Percentiles rank a stretch among this genome's conserved stretches.
phyloP scores from a whole-genome alignment of 2,888 invertebrate genomes.

The Drosophila niveifrons region DNA sequence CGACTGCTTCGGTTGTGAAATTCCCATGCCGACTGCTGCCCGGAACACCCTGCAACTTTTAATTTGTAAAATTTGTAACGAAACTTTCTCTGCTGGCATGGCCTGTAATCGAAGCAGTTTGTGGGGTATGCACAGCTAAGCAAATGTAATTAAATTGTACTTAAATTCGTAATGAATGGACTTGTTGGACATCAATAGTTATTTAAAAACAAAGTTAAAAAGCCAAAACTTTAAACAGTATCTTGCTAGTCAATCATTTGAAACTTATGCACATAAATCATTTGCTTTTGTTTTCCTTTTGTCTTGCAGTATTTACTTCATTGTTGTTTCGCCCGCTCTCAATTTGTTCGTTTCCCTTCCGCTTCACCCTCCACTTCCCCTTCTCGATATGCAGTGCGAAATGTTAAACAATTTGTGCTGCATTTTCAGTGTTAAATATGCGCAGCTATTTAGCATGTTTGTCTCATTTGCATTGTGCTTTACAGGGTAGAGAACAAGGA shows the following conservation, averaged over 20 bases:
- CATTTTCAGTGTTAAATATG: constrained; percentile 47
- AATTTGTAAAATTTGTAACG: constrained; percentile 77
- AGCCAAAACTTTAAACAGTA: neutral
- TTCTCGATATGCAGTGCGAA: constrained; percentile 28
- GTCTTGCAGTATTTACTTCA: constrained; percentile 43
- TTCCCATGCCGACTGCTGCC: constrained; percentile 29
- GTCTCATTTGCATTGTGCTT: constrained; percentile 11
- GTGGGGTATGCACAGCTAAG: neutral
- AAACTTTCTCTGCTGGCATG: constrained; percentile 52
- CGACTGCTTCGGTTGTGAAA: constrained; percentile 26
- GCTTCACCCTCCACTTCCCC: neutral
- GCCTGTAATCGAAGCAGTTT: constrained; percentile 21
- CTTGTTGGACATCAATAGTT: too few relatives aligned
- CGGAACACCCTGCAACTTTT: constrained; percentile 59
- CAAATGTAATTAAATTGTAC: neutral
- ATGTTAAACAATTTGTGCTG: constrained; percentile 50
- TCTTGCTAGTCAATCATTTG: neutral
- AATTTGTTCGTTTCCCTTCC: neutral
- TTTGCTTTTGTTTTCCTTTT: constrained; percentile 28
- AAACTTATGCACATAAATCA: constrained; percentile 16
- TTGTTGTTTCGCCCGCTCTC: constrained; percentile 20
- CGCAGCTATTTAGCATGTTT: constrained; percentile 54
- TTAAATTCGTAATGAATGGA: neutral
- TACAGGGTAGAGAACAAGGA: constrained; percentile 2
- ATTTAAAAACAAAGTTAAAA: too few relatives aligned